Conservation (phyloP, 2,797 vertebrate genomes). For the Gymnothorax javanicus region DNA sequence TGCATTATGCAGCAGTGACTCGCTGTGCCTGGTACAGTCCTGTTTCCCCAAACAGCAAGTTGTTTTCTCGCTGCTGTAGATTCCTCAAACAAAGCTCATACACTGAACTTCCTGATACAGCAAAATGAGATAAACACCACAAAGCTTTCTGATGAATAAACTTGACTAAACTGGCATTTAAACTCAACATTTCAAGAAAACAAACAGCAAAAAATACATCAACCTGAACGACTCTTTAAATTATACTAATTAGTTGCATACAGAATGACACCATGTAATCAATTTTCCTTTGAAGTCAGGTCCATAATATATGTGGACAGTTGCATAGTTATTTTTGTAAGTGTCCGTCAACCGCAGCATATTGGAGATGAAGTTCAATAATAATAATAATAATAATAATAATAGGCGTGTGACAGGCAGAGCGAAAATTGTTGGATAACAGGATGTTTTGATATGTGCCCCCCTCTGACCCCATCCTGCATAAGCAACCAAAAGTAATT, state of each 20-base stretch:
- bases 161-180: not conserved
- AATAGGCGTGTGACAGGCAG: too few relatives aligned
- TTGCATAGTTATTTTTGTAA: too few relatives aligned
- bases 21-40: conserved; percentile 25
- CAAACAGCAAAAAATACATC: not conserved
- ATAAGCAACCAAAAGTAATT: too few relatives aligned
- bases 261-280: not conserved
- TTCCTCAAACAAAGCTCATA: not conserved
- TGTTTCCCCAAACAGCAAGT: not conserved
- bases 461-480: too few relatives aligned
- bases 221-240: not conserved
- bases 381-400: too few relatives aligned
- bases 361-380: too few relatives aligned
- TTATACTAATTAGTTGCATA: not conserved
- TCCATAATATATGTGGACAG: too few relatives aligned
- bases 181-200: not conserved
- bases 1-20: not conserved
- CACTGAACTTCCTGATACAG: not conserved
- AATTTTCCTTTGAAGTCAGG: not conserved
- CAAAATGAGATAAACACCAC: not conserved
- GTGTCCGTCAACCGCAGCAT: too few relatives aligned
- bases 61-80: not conserved
- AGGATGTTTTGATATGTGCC: too few relatives aligned
- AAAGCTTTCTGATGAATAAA: not conserved
- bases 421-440: too few relatives aligned